Evolutionary conservation across 2,113 vertebrate genomes (phyloP).

Genomic region (Paracanthobrama guichenoti): DNA sequence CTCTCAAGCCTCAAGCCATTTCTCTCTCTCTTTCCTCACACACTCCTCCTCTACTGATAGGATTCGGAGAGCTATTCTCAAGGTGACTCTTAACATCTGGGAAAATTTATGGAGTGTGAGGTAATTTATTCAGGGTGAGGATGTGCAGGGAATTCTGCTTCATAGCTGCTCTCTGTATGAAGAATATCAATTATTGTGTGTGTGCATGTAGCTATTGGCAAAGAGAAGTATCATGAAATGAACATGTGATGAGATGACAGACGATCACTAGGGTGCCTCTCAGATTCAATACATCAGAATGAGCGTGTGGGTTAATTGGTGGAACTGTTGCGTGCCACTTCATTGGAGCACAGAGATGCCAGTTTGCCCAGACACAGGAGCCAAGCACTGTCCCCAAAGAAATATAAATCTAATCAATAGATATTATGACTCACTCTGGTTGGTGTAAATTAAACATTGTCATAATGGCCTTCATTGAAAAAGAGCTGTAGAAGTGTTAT

Average conservation of each 20-base stretch:
- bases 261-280: conserved; percentile 43
- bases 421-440: neutral
- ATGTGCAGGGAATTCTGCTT: conserved; percentile 57
- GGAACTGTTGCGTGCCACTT: conserved; percentile 34
- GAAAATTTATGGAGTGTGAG: conserved; percentile 68
- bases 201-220: conserved; percentile 39
- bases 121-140: conserved; percentile 61
- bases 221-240: conserved; percentile 34
- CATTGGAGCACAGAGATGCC: conserved; percentile 40
- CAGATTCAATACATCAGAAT: conserved; percentile 56
- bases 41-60: conserved; percentile 8
- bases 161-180: conserved; percentile 16
- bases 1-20: conserved; percentile 9
- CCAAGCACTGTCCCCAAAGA: conserved; percentile 21
- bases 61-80: conserved; percentile 50
- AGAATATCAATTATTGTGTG: conserved; percentile 8
- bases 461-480: neutral
- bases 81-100: conserved; percentile 68
- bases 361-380: conserved; percentile 31
- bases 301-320: conserved; percentile 57
- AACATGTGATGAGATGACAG: conserved; percentile 44
- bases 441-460: neutral
- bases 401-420: conserved; percentile 18
- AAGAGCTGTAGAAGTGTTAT: neutral
- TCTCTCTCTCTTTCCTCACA: neutral